Evolutionary conservation across 2,888 invertebrate species (phyloP), one percentile per base, ranked within the genome.

Genomic region (Sarcophaga rosellei): DNA sequence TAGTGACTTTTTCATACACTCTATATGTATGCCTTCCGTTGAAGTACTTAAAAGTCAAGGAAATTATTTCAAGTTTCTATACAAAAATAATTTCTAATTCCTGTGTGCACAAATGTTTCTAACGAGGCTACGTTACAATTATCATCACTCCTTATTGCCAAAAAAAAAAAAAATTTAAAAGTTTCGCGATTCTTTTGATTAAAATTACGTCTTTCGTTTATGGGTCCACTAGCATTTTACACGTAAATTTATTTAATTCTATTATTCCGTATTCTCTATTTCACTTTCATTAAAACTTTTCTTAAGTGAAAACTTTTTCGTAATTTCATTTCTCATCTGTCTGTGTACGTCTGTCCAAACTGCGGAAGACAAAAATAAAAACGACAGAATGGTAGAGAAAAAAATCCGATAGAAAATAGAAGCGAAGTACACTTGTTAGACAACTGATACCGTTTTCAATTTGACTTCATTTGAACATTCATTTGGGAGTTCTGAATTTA

Each of bases 271-370:
- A 35, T 35, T 35, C 35, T 21, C 17, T 72, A 59, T 69, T 81
- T 81, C 63, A 62, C 47, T 75, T 74, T 85, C 78, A 85, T 85
- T 81, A 79, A 66, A 81, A 81, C 65, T 85, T 85, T 85, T 59
- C 74, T 69, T 74, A 61, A 65, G 70, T 59, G 20, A 69, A 81
- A 81, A 85, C 63, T 85, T 85, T 78, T 35, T 59, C 59, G 65
- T 62, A 66, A 79, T 75, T 81, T 78, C 44, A 81, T 85, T 81
- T 81, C 70, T 85, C 78, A 85, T 81, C 70, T 85, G 78, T 70
- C 74, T 69, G 11, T 61, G 57, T 21, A 44, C 62, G 65, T 57
- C 68, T 59, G 57, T 65, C 23, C 45, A 57, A 35, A 17, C 17
- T 17, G n/a, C 11, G 35, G 35, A 66, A 66, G 66, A 62, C 25